Conservation (phyloP, 2,113 vertebrate genomes). For the Colius striatus region DNA sequence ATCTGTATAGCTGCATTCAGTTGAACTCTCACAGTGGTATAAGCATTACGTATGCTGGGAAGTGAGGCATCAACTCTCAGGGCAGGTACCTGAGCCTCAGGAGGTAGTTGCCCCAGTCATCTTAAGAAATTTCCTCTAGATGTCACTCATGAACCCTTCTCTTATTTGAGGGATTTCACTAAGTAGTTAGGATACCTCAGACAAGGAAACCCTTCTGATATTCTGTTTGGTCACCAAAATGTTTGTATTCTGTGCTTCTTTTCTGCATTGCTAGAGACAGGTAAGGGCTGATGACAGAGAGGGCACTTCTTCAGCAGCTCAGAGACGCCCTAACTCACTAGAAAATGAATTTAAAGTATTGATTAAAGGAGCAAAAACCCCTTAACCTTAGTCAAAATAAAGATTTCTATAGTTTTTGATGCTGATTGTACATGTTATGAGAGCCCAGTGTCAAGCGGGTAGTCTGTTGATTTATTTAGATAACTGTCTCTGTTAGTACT, state of each 20-base stretch:
- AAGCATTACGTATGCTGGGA: neutral
- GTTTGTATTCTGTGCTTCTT: neutral
- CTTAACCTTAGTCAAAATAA: neutral
- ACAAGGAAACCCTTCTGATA: neutral
- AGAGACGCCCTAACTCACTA: neutral
- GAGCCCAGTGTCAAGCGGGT: neutral
- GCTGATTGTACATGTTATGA: neutral
- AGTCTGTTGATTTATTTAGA: slow-evolving; percentile 21
- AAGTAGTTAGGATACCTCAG: neutral
- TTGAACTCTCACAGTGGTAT: neutral
- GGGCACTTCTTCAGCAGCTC: neutral
- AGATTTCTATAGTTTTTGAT: neutral
- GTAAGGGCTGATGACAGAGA: neutral
- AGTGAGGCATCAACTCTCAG: neutral
- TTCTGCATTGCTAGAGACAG: neutral
- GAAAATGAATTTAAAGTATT: neutral
- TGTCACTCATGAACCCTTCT: slow-evolving; percentile 66
- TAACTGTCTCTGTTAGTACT: slow-evolving; percentile 9
- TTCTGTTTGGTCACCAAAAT: neutral
- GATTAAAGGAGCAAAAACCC: neutral
- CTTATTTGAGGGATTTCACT: neutral
- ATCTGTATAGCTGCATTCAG: neutral
- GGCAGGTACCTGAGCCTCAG: neutral
- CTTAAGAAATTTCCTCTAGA: slow-evolving; percentile 62
- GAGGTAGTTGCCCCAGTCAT: neutral